Evolutionary conservation across 2,888 invertebrate species (phyloP).

Genomic region (Macaria notata): DNA sequence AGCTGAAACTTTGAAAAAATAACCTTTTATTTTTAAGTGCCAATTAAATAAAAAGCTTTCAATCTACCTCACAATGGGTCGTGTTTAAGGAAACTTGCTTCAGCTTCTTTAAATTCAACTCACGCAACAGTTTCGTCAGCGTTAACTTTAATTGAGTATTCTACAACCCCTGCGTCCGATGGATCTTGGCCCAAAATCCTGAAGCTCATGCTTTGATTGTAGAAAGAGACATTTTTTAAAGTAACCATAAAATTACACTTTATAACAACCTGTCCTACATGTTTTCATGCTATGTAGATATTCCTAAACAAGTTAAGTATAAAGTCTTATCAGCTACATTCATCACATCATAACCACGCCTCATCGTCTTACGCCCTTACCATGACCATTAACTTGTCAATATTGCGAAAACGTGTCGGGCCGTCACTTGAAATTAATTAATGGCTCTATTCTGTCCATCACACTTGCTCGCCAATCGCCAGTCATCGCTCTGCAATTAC

Average conservation of each 20-base stretch:
- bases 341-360: slow-evolving; percentile 14
- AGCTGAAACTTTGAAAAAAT: slow-evolving; percentile 4
- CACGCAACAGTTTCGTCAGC: slow-evolving; percentile 13
- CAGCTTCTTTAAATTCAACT: slow-evolving; percentile 13
- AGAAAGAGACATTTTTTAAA: neutral
- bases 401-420: slow-evolving; percentile 39
- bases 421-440: slow-evolving; percentile 50
- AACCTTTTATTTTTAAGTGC: slow-evolving; percentile 6
- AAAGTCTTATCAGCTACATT: slow-evolving; percentile 9
- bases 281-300: no score
- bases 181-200: slow-evolving; percentile 8
- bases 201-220: slow-evolving; percentile 11
- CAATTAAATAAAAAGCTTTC: neutral
- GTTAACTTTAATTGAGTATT: slow-evolving; percentile 17
- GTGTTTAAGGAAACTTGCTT: neutral
- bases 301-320: no score
- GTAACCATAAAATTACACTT: no score
- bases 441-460: slow-evolving; percentile 44
- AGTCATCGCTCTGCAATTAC: slow-evolving; percentile 55
- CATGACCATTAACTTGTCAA: slow-evolving; percentile 43
- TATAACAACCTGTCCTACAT: no score
- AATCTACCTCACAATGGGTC: neutral
- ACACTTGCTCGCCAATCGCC: slow-evolving; percentile 40
- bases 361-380: slow-evolving; percentile 18
- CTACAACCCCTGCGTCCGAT: slow-evolving; percentile 5